Base-by-base conservation (phyloP, 2,113 vertebrate species). In the Sarotherodon lohbergeri region DNA sequence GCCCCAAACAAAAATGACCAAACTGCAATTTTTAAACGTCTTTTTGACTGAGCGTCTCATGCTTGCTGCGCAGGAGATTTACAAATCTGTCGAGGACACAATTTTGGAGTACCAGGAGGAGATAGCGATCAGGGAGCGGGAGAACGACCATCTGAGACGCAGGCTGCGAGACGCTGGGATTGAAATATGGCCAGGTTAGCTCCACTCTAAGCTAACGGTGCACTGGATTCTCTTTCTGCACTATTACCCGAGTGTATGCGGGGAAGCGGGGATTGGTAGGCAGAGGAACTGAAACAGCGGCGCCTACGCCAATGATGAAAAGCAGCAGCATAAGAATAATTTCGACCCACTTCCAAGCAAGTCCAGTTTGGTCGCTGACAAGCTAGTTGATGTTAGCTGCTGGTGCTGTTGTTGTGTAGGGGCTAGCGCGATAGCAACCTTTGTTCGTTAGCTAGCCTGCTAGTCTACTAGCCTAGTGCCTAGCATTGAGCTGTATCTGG, bases 51-150 rank as follows among this genome's bases (percentile, higher is more conserved):
- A 97, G 76, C 95, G 96, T 5, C 94, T 97, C 52, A 96, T 96
- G 95, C 93, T 96, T 24, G 96, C 96, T 4, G 96, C 96, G 12
- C 96, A 97, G 84, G 96, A 97, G 73, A 97, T 97, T 43, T 96
- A 96, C 76, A 97, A 97, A 27, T 96, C 96, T 1, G 96, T 96
- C 3, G 96, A 97, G 85, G 96, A 96, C 41, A 95, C 96, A 2
- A 95, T 97, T 52, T 81, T 95, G 80, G 96, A 97, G 89, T 97
- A 96, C 83, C 96, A 96, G 86, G 96, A 97, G 81, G 96, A 97
- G 87, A 97, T 97, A 3, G 94, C 95, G 32, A 95, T 96, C 68
- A 79, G 96, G 39, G 96, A 96, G 90, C 91, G 95, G 71, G 96
- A 97, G 92, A 96, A 96, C 91, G 96, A 96, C 89, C 95, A 96